phyloP scores from a whole-genome alignment of 2,888 invertebrate species.

The Noctua comes region DNA sequence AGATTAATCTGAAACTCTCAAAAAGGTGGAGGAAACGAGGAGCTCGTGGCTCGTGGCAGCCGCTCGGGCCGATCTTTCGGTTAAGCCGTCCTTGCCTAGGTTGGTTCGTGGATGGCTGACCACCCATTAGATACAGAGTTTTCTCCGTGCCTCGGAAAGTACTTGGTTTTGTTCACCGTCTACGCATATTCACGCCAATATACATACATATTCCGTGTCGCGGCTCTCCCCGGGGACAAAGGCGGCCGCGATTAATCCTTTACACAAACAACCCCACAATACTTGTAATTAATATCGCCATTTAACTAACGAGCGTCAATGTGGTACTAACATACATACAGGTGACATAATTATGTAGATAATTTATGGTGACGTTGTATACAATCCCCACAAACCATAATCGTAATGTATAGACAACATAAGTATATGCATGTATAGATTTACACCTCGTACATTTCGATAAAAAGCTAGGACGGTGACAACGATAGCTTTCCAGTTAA shows the following conservation, averaged over 20 bases:
- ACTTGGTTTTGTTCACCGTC: neutral
- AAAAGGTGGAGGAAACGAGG: neutral
- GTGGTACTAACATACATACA: constrained; percentile 4
- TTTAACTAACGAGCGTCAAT: constrained; percentile 67
- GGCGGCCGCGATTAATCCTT: constrained; percentile 55
- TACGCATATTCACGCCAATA: neutral
- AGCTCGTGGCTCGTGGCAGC: no score
- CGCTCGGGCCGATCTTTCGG: no score
- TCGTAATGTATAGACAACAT: no score
- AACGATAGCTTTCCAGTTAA: no score
- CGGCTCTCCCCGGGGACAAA: constrained; percentile 48
- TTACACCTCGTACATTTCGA: no score
- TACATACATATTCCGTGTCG: constrained; percentile 33
- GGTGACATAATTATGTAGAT: constrained; percentile 1
- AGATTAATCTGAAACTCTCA: neutral
- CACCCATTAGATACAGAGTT: no score
- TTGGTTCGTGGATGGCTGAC: no score
- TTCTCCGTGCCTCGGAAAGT: no score
- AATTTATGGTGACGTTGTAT: neutral
- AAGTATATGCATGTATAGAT: no score
- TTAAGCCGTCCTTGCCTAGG: no score
- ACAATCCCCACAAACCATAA: neutral
- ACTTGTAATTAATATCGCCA: constrained; percentile 68
- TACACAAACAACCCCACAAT: constrained; percentile 59
- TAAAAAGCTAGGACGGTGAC: no score